Conservation (phyloP, 2,888 invertebrate genomes). For the Imbricaverruca yamaguchii region DNA sequence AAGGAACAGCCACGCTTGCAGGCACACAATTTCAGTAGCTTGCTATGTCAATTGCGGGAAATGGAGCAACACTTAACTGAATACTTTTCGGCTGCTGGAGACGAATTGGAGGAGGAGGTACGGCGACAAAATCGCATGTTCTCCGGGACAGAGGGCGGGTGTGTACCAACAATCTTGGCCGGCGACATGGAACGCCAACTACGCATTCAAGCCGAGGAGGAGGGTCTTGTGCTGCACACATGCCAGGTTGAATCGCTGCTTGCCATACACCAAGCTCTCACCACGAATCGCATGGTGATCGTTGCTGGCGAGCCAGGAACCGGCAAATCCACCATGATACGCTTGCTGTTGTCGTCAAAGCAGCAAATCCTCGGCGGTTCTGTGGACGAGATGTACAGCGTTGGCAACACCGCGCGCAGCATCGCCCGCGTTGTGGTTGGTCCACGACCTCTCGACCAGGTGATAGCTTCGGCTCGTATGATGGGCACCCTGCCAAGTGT, state of each 20-base stretch:
- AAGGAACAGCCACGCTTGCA: neutral
- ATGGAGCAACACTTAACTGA: neutral
- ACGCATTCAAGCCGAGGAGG: neutral
- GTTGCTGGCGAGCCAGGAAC: neutral
- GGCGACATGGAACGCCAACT: conserved; percentile 7
- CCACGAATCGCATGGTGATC: neutral
- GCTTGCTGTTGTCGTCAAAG: neutral
- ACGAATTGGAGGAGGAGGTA: neutral
- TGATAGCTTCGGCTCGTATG: neutral
- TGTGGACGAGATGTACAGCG: neutral
- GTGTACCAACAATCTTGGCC: neutral
- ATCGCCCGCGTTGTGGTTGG: neutral
- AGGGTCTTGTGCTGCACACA: neutral
- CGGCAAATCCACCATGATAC: neutral
- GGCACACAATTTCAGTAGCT: neutral
- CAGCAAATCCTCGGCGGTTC: neutral
- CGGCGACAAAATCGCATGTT: neutral
- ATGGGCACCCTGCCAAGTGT: neutral
- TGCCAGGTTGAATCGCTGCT: neutral
- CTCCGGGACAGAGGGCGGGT: neutral
- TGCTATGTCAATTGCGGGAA: neutral
- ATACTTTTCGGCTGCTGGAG: neutral
- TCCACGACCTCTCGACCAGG: neutral
- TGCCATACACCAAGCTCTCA: neutral
- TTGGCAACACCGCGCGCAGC: neutral